A percentile compares a stretch with the other conserved stretches of the same genome.
Conservation (phyloP, 2,113 vertebrate genomes). For the Carlito syrichta region DNA sequence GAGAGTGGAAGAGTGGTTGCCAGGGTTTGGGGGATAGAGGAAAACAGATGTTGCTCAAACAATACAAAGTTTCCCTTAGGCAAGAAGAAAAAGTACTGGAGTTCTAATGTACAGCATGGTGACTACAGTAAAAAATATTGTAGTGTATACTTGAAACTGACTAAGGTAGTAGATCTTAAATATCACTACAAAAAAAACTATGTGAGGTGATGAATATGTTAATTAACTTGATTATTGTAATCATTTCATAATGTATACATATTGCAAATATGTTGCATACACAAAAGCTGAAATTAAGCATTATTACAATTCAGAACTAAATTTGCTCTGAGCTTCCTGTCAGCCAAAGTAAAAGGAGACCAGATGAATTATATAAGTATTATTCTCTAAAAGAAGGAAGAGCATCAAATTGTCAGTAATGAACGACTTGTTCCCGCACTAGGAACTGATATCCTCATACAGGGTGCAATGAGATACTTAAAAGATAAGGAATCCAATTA, state of each 20-base stretch:
- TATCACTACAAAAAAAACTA: neutral
- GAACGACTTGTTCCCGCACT: neutral
- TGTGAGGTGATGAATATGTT: neutral
- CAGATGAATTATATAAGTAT: neutral
- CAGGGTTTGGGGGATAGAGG: neutral
- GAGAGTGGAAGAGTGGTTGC: neutral
- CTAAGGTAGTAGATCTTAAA: neutral
- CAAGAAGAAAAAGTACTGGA: neutral
- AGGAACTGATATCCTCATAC: neutral
- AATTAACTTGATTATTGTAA: neutral
- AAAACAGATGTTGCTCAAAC: neutral
- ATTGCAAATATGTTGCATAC: neutral
- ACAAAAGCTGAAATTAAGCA: neutral
- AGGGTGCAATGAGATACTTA: neutral
- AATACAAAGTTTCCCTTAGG: neutral
- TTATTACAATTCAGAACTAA: neutral
- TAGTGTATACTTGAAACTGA: neutral
- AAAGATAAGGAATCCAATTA: neutral
- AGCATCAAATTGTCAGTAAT: neutral
- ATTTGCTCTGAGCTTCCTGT: neutral
- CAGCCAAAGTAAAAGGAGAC: neutral
- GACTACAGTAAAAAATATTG: neutral
- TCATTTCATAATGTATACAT: neutral
- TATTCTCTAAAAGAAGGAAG: neutral
- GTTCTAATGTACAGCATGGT: neutral